Evolutionary conservation across 1,140 invertebrate species (phyloP).

Genomic region (Penaeus vannamei): DNA sequence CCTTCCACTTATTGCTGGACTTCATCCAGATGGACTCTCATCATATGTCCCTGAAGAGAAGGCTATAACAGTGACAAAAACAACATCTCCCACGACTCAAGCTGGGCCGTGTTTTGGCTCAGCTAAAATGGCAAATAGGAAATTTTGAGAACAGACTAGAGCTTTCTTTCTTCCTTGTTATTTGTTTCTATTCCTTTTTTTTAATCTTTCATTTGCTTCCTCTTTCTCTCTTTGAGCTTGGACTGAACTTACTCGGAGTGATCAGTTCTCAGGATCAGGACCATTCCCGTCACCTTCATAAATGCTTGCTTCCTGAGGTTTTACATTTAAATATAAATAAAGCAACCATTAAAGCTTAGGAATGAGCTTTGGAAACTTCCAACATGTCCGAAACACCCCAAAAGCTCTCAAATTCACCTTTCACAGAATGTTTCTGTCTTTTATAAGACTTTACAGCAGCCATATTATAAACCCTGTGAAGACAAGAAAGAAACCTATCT

Average conservation of each 20-base stretch:
- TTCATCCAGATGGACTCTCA: slow-evolving; percentile 14
- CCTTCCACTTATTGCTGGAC: not conserved
- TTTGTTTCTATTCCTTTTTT: not conserved
- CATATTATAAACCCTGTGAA: too few species aligned
- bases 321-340: not conserved
- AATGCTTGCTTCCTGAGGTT: slow-evolving; percentile 28
- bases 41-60: slow-evolving; percentile 42
- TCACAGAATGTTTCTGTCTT: too few species aligned
- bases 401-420: too few species aligned
- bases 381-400: too few species aligned
- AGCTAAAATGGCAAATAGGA: not conserved
- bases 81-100: slow-evolving; percentile 17
- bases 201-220: not conserved
- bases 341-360: slow-evolving; percentile 27
- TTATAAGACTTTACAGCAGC: too few species aligned
- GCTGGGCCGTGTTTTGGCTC: slow-evolving; percentile 12
- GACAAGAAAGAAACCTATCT: too few species aligned
- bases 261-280: slow-evolving; percentile 8
- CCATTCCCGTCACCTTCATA: not conserved
- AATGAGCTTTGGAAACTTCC: not conserved
- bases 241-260: not conserved
- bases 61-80: slow-evolving; percentile 59
- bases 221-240: not conserved
- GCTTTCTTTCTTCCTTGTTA: slow-evolving; percentile 21
- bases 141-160: slow-evolving; percentile 33